Percentiles rank a stretch among this genome's conserved stretches.
Conservation (phyloP, 2,888 invertebrate species). For the Pollenia labialis region DNA sequence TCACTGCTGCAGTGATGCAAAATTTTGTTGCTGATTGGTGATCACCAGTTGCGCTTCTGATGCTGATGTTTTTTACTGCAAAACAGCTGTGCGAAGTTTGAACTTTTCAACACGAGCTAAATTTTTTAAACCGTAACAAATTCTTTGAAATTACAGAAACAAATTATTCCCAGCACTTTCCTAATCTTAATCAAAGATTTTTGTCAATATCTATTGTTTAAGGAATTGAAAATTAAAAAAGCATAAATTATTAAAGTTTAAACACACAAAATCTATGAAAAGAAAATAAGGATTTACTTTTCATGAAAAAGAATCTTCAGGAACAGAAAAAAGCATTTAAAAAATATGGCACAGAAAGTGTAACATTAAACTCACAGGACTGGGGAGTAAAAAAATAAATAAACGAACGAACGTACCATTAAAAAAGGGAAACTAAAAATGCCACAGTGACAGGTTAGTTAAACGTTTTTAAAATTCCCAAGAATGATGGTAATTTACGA, state of each 20-base stretch:
- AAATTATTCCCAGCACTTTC: no score
- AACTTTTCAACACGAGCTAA: no score
- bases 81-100: no score
- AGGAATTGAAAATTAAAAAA: conserved; percentile 22
- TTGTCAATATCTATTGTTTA: conserved; percentile 6
- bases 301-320: neutral
- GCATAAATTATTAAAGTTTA: neutral
- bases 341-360: neutral
- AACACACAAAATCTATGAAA: no score
- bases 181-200: neutral
- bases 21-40: no score
- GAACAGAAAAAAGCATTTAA: neutral
- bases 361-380: conserved; percentile 9
- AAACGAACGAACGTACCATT: neutral
- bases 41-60: no score
- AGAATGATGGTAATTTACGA: conserved; percentile 45
- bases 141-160: no score
- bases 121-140: no score
- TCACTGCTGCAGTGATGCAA: no score
- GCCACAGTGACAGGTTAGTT: conserved; percentile 53
- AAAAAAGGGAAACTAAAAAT: conserved; percentile 11
- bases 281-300: neutral
- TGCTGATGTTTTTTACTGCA: no score
- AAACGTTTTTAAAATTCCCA: conserved; percentile 53
- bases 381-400: neutral